A percentile compares a stretch with the other conserved stretches of the same genome.
These are phyloP conservation scores for Nyctibius grandis DNA, from an alignment of 2,797 vertebrate species.

Conservation along the genomic window DNA sequence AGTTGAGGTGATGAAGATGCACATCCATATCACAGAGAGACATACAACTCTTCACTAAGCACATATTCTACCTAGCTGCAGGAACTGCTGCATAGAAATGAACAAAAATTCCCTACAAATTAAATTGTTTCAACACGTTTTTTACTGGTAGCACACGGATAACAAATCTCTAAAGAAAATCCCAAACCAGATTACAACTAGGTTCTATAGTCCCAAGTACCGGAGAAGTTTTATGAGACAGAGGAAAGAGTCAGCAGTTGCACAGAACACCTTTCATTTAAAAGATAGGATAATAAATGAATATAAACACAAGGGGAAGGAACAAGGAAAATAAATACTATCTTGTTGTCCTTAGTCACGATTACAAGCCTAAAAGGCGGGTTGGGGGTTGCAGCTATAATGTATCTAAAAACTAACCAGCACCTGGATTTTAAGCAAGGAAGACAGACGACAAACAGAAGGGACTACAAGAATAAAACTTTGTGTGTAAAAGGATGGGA, in stretches of 20 bases:
- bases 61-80: background rate
- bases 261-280: conserved; percentile 33
- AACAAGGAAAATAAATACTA: conserved; percentile 31
- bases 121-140: conserved; percentile 26
- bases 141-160: conserved; percentile 3
- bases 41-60: background rate
- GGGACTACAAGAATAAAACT: background rate
- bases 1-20: background rate
- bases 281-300: conserved; percentile 43
- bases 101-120: conserved; percentile 38
- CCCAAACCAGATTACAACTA: conserved; percentile 40
- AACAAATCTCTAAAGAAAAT: conserved; percentile 54
- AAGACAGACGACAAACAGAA: conserved; percentile 8
- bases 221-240: conserved; percentile 51
- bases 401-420: background rate
- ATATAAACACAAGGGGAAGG: background rate
- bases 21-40: background rate
- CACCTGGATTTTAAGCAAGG: background rate
- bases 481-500: background rate
- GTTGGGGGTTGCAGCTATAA: background rate
- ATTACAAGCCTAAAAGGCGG: background rate
- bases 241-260: conserved; percentile 4
- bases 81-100: background rate
- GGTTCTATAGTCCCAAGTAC: conserved; percentile 39
- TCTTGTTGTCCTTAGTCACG: background rate